A percentile compares a stretch with the other conserved stretches of the same genome.
These are phyloP conservation scores for Bombus waltoni DNA, from an alignment of 1,140 invertebrate genomes.

Conservation along the genomic window DNA sequence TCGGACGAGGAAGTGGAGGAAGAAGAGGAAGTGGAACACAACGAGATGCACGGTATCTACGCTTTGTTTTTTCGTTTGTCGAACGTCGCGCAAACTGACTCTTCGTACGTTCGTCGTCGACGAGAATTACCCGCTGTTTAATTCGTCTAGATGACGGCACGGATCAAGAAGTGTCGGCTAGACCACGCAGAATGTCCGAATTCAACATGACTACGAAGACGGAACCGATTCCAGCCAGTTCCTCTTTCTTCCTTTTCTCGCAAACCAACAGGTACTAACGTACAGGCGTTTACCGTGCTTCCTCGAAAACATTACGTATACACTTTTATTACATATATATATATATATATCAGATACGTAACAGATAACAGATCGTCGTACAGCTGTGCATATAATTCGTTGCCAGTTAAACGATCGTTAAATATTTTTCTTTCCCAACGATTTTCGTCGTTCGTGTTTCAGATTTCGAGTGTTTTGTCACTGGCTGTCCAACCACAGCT, in stretches of 20 bases:
- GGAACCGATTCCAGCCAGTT: slow-evolving; percentile 96
- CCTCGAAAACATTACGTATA: too few species aligned
- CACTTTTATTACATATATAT: too few species aligned
- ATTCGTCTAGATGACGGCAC: slow-evolving; percentile 78
- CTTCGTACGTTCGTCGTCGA: too few species aligned
- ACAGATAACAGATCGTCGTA: too few species aligned
- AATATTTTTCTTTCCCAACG: not conserved
- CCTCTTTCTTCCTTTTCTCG: slow-evolving; percentile 98
- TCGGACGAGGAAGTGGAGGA: slow-evolving; percentile 83
- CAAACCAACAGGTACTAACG: slow-evolving; percentile 92
- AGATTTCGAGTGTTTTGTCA: slow-evolving; percentile 99
- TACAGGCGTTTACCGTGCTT: not conserved
- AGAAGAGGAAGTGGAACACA: slow-evolving; percentile 79
- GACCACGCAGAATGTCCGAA: slow-evolving; percentile 96
- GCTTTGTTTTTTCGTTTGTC: not conserved
- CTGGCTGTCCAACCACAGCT: slow-evolving; percentile 97
- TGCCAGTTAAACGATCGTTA: too few species aligned
- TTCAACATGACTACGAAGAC: slow-evolving; percentile 93
- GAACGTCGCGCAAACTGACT: fast-evolving
- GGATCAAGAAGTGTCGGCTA: slow-evolving; percentile 86
- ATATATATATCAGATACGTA: too few species aligned
- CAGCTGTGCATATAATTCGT: too few species aligned
- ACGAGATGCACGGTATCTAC: slow-evolving; percentile 73
- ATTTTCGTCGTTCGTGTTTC: slow-evolving; percentile 53
- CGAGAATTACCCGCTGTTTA: not conserved